phyloP scores from a whole-genome alignment of 2,113 vertebrate genomes.

The Spea multiplicata region DNA sequence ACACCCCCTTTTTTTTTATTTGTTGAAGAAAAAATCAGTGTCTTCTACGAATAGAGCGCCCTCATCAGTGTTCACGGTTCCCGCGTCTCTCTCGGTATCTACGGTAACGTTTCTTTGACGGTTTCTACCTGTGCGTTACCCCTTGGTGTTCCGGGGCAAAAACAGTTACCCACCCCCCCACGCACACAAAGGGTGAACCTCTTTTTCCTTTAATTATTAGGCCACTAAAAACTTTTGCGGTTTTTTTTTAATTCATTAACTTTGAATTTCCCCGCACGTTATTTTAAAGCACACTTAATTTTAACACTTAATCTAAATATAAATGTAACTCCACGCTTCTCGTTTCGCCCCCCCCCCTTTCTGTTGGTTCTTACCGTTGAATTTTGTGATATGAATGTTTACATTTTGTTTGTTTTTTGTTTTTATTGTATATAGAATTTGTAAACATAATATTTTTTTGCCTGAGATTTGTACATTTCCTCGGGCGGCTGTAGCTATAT shows the following conservation, averaged over 20 bases:
- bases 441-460: conserved; percentile 74
- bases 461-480: conserved; percentile 84
- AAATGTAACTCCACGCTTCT: background rate
- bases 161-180: conserved; percentile 13
- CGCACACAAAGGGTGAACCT: background rate
- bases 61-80: background rate
- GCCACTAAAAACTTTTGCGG: conserved; percentile 13
- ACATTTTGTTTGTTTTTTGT: conserved; percentile 62
- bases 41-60: background rate
- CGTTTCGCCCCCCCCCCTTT: background rate
- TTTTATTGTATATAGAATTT: conserved; percentile 84
- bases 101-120: background rate
- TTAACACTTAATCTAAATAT: conserved; percentile 34
- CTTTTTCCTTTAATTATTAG: conserved; percentile 59
- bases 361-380: conserved; percentile 12
- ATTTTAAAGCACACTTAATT: conserved; percentile 49
- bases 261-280: conserved; percentile 32
- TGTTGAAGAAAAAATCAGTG: conserved; percentile 39
- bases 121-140: background rate
- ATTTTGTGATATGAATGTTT: conserved; percentile 62
- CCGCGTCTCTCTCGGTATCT: background rate
- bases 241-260: background rate
- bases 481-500: conserved; percentile 85
- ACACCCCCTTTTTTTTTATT: background rate
- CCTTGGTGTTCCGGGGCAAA: background rate